Conservation (phyloP, 2,888 invertebrate genomes). For the Hoplodrina ambigua region DNA sequence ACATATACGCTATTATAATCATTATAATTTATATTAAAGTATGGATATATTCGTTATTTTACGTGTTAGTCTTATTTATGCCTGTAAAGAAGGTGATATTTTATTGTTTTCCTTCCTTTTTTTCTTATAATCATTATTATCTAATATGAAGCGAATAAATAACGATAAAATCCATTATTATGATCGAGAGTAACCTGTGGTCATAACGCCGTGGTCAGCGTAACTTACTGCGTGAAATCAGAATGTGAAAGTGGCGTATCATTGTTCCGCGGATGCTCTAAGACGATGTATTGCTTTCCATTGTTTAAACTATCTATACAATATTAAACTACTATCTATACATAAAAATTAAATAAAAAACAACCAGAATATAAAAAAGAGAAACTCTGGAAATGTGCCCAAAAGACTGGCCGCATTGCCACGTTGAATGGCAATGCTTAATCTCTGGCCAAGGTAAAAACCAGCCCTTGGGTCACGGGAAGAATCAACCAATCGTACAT, state of each 20-base stretch:
- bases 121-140: no score
- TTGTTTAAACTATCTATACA: conserved; percentile 24
- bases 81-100: no score
- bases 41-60: neutral
- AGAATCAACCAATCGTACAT: no score
- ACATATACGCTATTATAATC: no score
- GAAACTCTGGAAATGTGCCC: no score
- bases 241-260: conserved; percentile 59
- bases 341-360: no score
- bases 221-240: conserved; percentile 49
- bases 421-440: no score
- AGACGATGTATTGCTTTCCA: conserved; percentile 51
- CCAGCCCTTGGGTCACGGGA: no score
- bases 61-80: neutral
- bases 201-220: conserved; percentile 42
- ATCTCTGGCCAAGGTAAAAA: no score
- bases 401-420: no score
- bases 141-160: conserved; percentile 12
- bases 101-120: neutral
- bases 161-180: conserved; percentile 24
- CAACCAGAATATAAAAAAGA: no score
- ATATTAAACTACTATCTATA: neutral
- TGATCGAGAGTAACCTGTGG: conserved; percentile 38
- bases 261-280: conserved; percentile 37
- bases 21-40: neutral